These are phyloP conservation scores for Hylaeus volcanicus DNA, from an alignment of 1,140 invertebrate species.

Conservation along the genomic window DNA sequence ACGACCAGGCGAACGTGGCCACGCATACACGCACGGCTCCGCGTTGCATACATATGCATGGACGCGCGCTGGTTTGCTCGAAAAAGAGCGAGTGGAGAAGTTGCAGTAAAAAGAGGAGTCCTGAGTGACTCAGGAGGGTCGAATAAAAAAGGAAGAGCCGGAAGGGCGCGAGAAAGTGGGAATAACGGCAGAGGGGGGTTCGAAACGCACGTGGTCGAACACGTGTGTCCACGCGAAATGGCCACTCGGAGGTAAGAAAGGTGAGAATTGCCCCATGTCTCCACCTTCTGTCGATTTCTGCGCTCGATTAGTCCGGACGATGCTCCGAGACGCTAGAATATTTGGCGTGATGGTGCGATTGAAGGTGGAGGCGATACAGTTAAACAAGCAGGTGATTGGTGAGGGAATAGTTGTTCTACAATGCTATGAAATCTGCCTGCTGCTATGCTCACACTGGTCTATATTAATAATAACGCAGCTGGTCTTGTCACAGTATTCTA, in stretches of 20 bases:
- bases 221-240: constrained; percentile 71
- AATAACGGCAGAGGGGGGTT: constrained; percentile 44
- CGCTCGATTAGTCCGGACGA: constrained; percentile 42
- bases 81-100: constrained; percentile 1
- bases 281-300: constrained; percentile 47
- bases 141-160: constrained; percentile 30
- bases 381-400: no score
- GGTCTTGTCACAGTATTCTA: no score
- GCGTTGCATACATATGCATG: neutral
- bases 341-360: no score
- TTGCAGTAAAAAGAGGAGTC: constrained; percentile 8
- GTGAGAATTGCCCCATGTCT: neutral
- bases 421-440: no score
- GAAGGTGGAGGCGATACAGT: no score
- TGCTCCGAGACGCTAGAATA: neutral
- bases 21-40: neutral
- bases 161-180: constrained; percentile 48
- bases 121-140: constrained; percentile 10
- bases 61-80: neutral
- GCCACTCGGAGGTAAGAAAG: neutral
- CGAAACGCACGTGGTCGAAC: constrained; percentile 75
- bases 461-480: no score
- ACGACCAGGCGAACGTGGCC: constrained; percentile 30
- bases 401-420: no score
- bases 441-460: no score